Conservation (phyloP, 53 echinoderm and acorn worm species). For the Pentamera pediparva region DNA sequence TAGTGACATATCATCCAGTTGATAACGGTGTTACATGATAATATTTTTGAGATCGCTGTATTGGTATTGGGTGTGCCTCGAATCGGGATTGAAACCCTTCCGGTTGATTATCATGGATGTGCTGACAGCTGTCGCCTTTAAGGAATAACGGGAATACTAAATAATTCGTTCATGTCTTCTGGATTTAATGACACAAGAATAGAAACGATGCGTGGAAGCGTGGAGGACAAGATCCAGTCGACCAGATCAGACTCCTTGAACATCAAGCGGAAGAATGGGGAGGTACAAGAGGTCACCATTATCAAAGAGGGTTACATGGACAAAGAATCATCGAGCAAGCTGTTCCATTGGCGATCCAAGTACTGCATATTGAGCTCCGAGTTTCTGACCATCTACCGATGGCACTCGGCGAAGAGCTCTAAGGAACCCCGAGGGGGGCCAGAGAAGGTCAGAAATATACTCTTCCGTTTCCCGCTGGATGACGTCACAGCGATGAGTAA, state of each 20-base stretch:
- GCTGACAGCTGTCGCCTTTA: too few relatives aligned
- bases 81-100: too few relatives aligned
- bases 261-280: background rate
- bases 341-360: slow-evolving; percentile 73
- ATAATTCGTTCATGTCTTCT: too few relatives aligned
- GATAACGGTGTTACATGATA: background rate
- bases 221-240: slow-evolving; percentile 23
- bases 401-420: slow-evolving; percentile 53
- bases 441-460: slow-evolving; percentile 52
- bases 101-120: too few relatives aligned
- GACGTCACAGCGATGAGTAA: slow-evolving; percentile 87
- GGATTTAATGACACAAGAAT: background rate
- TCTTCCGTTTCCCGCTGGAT: slow-evolving; percentile 67
- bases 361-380: slow-evolving; percentile 81
- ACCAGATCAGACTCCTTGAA: background rate
- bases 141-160: too few relatives aligned
- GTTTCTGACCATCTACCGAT: slow-evolving; percentile 61
- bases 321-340: slow-evolving; percentile 67
- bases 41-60: background rate
- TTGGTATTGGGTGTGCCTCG: too few relatives aligned
- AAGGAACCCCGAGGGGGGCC: slow-evolving; percentile 2
- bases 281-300: slow-evolving; percentile 29
- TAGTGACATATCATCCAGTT: background rate
- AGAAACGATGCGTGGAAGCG: slow-evolving; percentile 16
- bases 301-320: slow-evolving; percentile 77